Base-by-base conservation (phyloP, 53 echinoderm and acorn worm genomes). In the Zoroaster sp. region DNA sequence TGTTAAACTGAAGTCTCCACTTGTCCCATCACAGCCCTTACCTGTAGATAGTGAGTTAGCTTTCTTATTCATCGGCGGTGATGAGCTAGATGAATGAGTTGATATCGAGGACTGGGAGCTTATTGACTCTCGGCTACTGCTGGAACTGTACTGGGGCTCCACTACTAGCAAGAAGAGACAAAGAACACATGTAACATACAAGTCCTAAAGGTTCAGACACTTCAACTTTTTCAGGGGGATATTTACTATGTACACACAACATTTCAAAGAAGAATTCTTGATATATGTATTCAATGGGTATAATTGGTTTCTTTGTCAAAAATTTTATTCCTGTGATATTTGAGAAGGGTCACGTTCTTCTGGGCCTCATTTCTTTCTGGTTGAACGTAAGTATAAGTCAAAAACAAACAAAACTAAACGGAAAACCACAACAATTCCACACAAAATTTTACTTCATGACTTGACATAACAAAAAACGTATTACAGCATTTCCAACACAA, bases 11-110 rank as follows among this genome's bases (percentile, higher is more conserved):
- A n/a, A n/a, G n/a, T n/a, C n/a, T n/a, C n/a, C n/a, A n/a, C n/a
- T n/a, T n/a, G n/a, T n/a, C n/a, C n/a, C n/a, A n/a, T n/a, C n/a
- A n/a, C n/a, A 21, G 15, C 34, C 36, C 93, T 78, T 88, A 96
- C 97, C 97, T 92, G 97, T 96, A 66, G 94, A 95, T 31, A 96
- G 89, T 13, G 97, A 96, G 87, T 96, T 96, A 35, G 97, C 93
- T 87, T 97, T 97, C 89, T 97, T 97, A 76, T 92, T 97, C 72
- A 94, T 86, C 28, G 98, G 98, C 67, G 98, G 98, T 1, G 98
- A 97, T 0, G 98, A 97, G 51, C 90, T 97, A 2, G 98, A 97
- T 34, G 98, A 97, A 72, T 97, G 98, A 34, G 98, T 97, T 23
- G 98, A 94, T 40, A 94, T 92, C 36, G 98, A 97, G 34, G 98